These are phyloP conservation scores for Centropus unirufus DNA, from an alignment of 2,113 vertebrate species.

Conservation along the genomic window DNA sequence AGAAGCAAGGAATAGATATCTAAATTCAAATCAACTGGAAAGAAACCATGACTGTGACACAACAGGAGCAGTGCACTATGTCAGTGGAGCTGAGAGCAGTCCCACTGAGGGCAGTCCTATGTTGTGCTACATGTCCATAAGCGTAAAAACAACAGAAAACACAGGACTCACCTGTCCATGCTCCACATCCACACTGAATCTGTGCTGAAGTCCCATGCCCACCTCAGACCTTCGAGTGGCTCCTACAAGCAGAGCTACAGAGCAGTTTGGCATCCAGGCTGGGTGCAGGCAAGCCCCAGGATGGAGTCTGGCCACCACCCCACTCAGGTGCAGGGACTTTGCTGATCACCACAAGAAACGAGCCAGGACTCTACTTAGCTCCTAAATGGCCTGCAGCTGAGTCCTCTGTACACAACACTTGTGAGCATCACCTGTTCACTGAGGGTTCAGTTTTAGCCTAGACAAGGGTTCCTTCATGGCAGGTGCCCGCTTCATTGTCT, in stretches of 20 bases:
- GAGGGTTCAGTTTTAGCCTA: not conserved
- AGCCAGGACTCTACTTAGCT: not conserved
- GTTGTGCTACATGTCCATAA: too few species aligned
- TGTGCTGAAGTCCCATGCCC: not conserved
- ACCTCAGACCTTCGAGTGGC: not conserved
- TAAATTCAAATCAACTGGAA: not conserved
- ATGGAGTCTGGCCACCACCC: rapidly evolving
- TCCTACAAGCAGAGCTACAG: not conserved
- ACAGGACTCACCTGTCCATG: not conserved
- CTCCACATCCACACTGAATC: not conserved
- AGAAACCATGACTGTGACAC: not conserved
- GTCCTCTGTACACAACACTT: not conserved
- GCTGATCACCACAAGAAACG: not conserved
- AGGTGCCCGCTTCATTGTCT: not conserved
- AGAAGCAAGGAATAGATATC: not conserved
- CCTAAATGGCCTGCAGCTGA: not conserved
- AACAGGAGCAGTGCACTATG: rapidly evolving
- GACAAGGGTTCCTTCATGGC: not conserved
- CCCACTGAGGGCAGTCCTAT: not conserved
- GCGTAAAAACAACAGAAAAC: not conserved
- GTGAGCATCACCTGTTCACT: rapidly evolving
- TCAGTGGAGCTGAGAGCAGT: not conserved
- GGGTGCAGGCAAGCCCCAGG: rapidly evolving
- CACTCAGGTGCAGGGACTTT: not conserved
- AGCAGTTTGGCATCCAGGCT: rapidly evolving